These are phyloP conservation scores for Balearica regulorum DNA, from an alignment of 2,797 vertebrate genomes.

Conservation along the genomic window DNA sequence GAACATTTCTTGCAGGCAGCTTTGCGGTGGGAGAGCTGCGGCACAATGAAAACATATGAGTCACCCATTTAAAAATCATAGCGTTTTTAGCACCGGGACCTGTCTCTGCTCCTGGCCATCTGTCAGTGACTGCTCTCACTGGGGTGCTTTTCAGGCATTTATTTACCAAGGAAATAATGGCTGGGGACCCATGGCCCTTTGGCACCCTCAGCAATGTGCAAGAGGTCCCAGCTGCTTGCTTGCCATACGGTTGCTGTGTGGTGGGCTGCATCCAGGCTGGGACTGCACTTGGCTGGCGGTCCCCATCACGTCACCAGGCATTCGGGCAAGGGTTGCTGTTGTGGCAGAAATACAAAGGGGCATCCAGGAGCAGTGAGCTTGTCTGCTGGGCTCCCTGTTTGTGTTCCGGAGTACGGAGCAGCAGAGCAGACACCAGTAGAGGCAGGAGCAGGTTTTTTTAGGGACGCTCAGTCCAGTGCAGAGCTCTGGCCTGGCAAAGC, in stretches of 20 bases:
- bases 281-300: not conserved
- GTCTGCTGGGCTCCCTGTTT: not conserved
- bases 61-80: not conserved
- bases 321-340: not conserved
- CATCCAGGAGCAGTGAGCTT: not conserved
- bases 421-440: not conserved
- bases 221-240: not conserved
- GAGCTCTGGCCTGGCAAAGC: not conserved
- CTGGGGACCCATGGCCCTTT: not conserved
- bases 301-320: not conserved
- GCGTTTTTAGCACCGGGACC: not conserved
- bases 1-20: not conserved
- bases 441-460: not conserved
- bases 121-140: not conserved
- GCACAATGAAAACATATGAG: not conserved
- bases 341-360: not conserved
- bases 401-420: not conserved
- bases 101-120: not conserved
- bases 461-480: not conserved
- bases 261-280: not conserved
- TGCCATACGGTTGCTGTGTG: fast-evolving
- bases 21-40: not conserved
- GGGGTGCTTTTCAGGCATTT: not conserved
- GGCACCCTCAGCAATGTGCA: fast-evolving
- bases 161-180: not conserved